Evolutionary conservation across 2,113 vertebrate species (phyloP).

Genomic region (Upupa epops): DNA sequence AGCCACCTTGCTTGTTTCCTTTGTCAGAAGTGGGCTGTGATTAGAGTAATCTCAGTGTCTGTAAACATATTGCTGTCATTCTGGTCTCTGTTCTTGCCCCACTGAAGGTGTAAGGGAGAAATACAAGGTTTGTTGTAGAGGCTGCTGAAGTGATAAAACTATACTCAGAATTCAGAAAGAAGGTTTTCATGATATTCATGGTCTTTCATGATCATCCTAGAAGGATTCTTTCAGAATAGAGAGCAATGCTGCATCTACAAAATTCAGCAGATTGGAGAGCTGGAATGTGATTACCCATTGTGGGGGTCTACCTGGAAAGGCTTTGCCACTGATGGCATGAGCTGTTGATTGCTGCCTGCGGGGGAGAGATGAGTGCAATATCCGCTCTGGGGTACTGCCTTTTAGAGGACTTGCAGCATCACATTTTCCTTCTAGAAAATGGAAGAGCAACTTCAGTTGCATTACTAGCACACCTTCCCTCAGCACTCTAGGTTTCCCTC

Average conservation of each 20-base stretch:
- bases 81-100: background rate
- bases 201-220: background rate
- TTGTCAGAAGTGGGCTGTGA: background rate
- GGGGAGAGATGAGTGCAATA: background rate
- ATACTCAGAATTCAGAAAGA: background rate
- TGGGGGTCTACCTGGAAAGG: background rate
- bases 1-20: background rate
- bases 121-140: background rate
- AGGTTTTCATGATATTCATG: background rate
- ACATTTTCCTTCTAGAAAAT: background rate
- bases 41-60: background rate
- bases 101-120: background rate
- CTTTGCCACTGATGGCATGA: rapidly evolving
- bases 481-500: slow-evolving; percentile 17
- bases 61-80: background rate
- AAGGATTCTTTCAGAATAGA: background rate
- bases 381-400: background rate
- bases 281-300: background rate
- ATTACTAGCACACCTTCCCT: background rate
- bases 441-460: background rate
- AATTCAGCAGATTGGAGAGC: background rate
- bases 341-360: background rate
- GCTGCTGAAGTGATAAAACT: background rate
- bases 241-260: background rate
- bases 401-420: background rate